Evolutionary conservation across 2,888 invertebrate species (phyloP), one percentile per base, ranked within the genome.

Genomic region (Heteromurus nitidus): DNA sequence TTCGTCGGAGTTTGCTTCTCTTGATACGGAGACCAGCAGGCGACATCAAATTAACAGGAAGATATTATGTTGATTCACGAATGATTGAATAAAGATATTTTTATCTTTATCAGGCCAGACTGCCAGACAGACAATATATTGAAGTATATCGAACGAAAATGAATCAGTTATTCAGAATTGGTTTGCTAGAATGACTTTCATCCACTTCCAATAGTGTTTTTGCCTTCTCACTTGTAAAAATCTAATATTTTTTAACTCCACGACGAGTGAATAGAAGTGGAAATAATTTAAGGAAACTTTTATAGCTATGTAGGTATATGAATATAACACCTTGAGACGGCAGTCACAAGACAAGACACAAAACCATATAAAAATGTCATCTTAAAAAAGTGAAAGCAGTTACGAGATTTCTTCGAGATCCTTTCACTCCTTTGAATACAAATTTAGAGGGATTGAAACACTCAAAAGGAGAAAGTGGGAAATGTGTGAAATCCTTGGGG

Each of bases 251-350:
- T 13, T 36, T 36, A 13, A n/a, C n/a, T n/a, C 18, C 50, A 50
- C 22, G 50, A 20, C 50, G 28, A 2, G 58, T 58, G 58, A 58
- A 58, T 28, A 26, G 26, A 58, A 58, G 20, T n/a, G 58, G 58
- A 58, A 58, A 58, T 58, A 20, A 58, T 58, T 24, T 58, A 3
- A 5, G 13, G 5, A 26, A 58, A 50, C 13, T 13, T 24, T 24
- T 26, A n/a, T n/a, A n/a, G n/a, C n/a, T n/a, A n/a, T 24, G 26
- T 58, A 36, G 9, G 13, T 36, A 36, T 13, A 36, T 13, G 9
- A 36, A 7, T 7, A 36, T 7, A 36, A 36, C 36, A 36, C 36
- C 13, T 36, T 36, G 36, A 13, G 36, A 36, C 9, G 36, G 36
- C n/a, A n/a, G 13, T 36, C 13, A 13, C 36, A 36, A 36, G 13